These are phyloP conservation scores for Solea senegalensis DNA, from an alignment of 2,113 vertebrate genomes.

Conservation along the genomic window DNA sequence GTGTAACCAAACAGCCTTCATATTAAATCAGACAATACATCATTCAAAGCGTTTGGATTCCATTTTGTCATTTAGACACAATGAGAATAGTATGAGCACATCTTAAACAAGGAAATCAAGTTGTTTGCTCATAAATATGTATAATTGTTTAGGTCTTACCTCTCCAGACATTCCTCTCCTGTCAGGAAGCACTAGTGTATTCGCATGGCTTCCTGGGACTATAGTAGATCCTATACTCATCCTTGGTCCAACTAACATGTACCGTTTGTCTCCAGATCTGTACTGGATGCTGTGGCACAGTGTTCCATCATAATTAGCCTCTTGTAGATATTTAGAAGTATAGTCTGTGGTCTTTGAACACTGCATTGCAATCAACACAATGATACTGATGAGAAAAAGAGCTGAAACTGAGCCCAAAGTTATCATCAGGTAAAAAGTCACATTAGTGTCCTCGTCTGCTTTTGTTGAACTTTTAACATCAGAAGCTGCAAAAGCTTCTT, in stretches of 20 bases:
- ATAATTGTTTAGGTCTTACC: conserved; percentile 1
- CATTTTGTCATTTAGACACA: too few species aligned
- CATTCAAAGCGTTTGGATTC: too few species aligned
- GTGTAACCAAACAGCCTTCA: too few species aligned
- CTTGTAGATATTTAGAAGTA: conserved; percentile 9
- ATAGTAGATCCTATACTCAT: conserved; percentile 63
- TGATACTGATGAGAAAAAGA: conserved; percentile 13
- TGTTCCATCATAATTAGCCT: conserved; percentile 2
- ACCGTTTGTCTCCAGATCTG: conserved; percentile 20
- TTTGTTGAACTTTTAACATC: conserved; percentile 6
- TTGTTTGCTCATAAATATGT: too few species aligned
- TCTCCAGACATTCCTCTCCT: conserved; percentile 17
- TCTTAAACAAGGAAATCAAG: too few species aligned
- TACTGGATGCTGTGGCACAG: conserved; percentile 20
- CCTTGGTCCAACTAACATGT: conserved; percentile 56
- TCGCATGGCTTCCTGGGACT: conserved; percentile 42
- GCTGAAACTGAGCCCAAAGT: conserved; percentile 12
- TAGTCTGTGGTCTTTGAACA: conserved; percentile 2
- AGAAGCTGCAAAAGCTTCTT: conserved; percentile 21
- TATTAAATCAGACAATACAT: too few species aligned
- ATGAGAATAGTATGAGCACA: too few species aligned
- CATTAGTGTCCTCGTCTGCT: not conserved
- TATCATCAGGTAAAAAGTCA: conserved; percentile 19
- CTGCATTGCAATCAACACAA: conserved; percentile 12
- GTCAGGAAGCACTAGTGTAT: conserved; percentile 30